A percentile compares a stretch with the other conserved stretches of the same genome.
Conservation (phyloP, 2,888 invertebrate species). For the Eristalinus aeneus region DNA sequence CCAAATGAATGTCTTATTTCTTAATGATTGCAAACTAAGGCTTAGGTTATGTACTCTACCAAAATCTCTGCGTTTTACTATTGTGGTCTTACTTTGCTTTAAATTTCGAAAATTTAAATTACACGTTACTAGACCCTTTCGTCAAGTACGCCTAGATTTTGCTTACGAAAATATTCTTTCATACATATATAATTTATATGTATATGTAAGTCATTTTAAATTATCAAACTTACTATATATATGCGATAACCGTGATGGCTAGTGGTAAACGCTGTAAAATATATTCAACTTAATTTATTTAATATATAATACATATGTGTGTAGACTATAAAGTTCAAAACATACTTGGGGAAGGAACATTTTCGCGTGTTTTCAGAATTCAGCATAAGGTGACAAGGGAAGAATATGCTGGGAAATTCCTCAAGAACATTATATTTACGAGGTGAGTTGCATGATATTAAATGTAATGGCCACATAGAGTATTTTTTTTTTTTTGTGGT, state of each 20-base stretch:
- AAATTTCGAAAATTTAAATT: too few relatives aligned
- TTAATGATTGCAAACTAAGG: too few relatives aligned
- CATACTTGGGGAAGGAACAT: conserved; percentile 87
- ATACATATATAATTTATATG: too few relatives aligned
- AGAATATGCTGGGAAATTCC: conserved; percentile 84
- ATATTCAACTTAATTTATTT: neutral
- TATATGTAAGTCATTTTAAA: neutral
- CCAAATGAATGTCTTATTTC: too few relatives aligned
- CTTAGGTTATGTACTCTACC: too few relatives aligned
- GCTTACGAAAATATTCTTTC: too few relatives aligned
- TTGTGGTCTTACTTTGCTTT: too few relatives aligned
- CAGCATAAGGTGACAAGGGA: conserved; percentile 82
- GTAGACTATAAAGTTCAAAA: conserved; percentile 84
- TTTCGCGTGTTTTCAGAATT: conserved; percentile 86
- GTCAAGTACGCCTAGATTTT: too few relatives aligned
- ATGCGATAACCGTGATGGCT: neutral
- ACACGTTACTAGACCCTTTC: too few relatives aligned
- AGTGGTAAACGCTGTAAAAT: neutral
- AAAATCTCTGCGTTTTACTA: too few relatives aligned
- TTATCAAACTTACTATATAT: conserved; percentile 1
- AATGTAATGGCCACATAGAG: too few relatives aligned
- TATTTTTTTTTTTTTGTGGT: neutral
- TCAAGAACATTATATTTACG: conserved; percentile 83
- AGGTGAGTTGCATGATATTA: conserved; percentile 78
- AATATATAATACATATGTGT: neutral